Percentiles rank a stretch among this genome's conserved stretches.
Evolutionary conservation across 2,797 vertebrate genomes (phyloP).

Genomic region (Podarcis lilfordi): DNA sequence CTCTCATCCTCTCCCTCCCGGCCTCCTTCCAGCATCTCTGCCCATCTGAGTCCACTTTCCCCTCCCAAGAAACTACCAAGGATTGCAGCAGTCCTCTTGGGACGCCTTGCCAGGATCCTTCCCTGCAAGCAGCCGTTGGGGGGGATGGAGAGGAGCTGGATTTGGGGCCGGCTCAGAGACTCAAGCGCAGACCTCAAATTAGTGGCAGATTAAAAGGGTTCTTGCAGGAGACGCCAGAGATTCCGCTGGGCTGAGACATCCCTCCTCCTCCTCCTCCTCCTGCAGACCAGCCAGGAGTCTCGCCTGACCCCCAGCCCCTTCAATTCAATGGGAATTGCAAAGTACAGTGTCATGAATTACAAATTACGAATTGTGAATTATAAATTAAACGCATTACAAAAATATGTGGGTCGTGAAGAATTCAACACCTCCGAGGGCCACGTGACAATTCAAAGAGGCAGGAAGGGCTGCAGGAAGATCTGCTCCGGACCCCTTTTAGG

Average conservation of each 20-base stretch:
- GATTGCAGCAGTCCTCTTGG: background rate
- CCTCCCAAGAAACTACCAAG: background rate
- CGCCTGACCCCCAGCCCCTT: background rate
- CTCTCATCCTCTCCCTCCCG: too few species aligned
- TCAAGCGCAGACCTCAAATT: background rate
- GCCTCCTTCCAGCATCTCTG: too few species aligned
- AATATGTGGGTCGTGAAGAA: background rate
- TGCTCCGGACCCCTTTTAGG: background rate
- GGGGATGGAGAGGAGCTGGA: background rate
- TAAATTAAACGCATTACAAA: background rate
- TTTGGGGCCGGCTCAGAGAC: background rate
- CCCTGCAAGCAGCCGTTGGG: background rate
- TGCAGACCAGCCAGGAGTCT: background rate
- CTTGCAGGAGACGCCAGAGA: background rate
- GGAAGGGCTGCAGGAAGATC: too few species aligned
- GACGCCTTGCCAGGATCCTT: background rate
- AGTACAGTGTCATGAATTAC: slow-evolving; percentile 13
- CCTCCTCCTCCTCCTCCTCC: background rate
- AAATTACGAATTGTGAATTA: slow-evolving; percentile 13
- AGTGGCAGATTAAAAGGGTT: background rate
- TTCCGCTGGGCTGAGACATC: background rate
- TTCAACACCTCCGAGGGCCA: background rate
- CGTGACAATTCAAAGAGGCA: background rate
- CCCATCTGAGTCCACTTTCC: background rate
- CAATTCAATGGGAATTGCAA: slow-evolving; percentile 2